Evolutionary conservation across 1,140 invertebrate genomes (phyloP).

Genomic region (Brachionus rotundiformis): DNA sequence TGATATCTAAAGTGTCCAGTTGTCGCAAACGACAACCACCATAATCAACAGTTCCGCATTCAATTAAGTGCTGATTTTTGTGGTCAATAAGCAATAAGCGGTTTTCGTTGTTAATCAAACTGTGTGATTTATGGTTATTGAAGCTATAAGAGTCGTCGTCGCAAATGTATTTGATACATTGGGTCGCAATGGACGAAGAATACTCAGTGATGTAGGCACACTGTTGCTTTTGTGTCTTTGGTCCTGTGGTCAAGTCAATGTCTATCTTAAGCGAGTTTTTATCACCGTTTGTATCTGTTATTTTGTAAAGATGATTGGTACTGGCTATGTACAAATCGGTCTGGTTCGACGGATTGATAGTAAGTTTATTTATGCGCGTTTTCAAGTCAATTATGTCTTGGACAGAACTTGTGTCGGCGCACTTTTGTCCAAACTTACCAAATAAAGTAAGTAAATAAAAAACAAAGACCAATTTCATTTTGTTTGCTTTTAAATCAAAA

Average conservation of each 20-base stretch:
- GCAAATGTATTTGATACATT: conserved; percentile 50
- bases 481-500: not conserved
- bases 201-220: conserved; percentile 31
- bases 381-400: not conserved
- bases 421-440: not conserved
- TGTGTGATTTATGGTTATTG: not conserved
- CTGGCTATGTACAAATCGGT: conserved; percentile 17
- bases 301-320: conserved; percentile 48
- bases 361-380: conserved; percentile 21
- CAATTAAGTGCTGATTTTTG: conserved; percentile 46
- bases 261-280: not conserved
- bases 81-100: conserved; percentile 39
- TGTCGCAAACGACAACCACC: conserved; percentile 27
- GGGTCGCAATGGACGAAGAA: not conserved
- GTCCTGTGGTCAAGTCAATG: conserved; percentile 27
- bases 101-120: conserved; percentile 26
- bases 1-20: not conserved
- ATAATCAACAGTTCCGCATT: conserved; percentile 46
- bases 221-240: conserved; percentile 30
- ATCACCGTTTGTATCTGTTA: conserved; percentile 21
- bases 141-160: conserved; percentile 4
- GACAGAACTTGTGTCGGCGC: not conserved
- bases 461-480: not conserved
- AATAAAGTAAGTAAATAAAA: not conserved
- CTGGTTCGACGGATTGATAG: not conserved